Evolutionary conservation across 2,888 invertebrate genomes (phyloP).

Genomic region (Drosophila mimetica): DNA sequence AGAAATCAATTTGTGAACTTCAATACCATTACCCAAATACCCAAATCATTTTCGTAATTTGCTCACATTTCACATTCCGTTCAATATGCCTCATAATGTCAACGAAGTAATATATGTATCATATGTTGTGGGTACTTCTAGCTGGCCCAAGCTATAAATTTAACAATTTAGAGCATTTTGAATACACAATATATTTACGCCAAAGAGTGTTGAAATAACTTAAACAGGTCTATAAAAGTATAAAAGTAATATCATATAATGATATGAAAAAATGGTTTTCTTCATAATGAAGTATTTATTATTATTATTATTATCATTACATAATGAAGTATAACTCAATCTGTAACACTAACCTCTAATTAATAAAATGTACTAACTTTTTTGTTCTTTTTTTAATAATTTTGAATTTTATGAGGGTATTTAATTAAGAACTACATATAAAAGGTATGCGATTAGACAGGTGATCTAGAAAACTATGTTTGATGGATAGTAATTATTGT

Average conservation of each 20-base stretch:
- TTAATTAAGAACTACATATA: not conserved
- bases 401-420: no score
- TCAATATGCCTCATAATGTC: constrained; percentile 24
- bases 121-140: constrained; percentile 1
- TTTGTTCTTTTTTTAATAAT: not conserved
- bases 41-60: constrained; percentile 35
- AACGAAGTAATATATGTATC: constrained; percentile 24
- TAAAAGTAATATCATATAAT: no score
- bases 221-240: no score
- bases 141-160: constrained; percentile 2
- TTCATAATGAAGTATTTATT: no score
- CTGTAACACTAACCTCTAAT: no score
- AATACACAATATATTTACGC: not conserved
- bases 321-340: no score
- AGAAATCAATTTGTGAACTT: constrained; percentile 24
- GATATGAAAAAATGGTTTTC: no score
- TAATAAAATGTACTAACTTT: not conserved
- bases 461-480: not conserved
- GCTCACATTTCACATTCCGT: constrained; percentile 1
- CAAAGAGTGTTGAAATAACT: no score
- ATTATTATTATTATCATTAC: no score
- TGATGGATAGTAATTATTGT: not conserved
- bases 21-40: constrained; percentile 19
- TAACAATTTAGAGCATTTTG: no score
- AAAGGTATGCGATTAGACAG: not conserved